phyloP scores from a whole-genome alignment of 2,113 vertebrate genomes.

The Trinectes maculatus region DNA sequence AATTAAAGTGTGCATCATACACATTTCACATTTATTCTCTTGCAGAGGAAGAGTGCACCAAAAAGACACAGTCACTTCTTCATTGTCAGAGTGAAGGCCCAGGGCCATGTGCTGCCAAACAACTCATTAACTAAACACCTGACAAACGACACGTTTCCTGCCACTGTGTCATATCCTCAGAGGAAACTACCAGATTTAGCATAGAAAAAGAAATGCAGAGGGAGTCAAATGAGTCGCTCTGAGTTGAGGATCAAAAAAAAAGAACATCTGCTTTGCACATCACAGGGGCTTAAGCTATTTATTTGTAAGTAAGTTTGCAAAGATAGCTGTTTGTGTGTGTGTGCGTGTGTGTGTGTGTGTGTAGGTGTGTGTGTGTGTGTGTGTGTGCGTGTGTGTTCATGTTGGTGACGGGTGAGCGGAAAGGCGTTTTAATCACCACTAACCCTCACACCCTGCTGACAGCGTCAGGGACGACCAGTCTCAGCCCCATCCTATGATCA shows the following conservation, averaged over 20 bases:
- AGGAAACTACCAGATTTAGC: constrained; percentile 15
- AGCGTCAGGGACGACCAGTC: constrained; percentile 61
- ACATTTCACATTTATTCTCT: neutral
- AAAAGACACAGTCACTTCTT: neutral
- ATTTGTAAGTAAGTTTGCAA: constrained; percentile 71
- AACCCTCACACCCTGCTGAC: constrained; percentile 75
- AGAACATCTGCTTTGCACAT: constrained; percentile 74
- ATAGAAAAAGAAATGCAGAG: constrained; percentile 54
- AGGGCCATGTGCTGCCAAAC: neutral
- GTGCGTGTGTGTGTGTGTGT: constrained; percentile 48
- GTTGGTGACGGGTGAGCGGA: constrained; percentile 71
- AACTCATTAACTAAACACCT: neutral
- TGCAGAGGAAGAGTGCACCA: neutral
- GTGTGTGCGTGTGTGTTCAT: no score
- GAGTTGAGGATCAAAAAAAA: constrained; percentile 42
- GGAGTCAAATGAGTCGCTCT: constrained; percentile 56
- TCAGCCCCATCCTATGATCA: constrained; percentile 69
- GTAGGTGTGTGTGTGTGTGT: constrained; percentile 5
- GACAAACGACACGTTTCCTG: neutral
- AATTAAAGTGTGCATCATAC: neutral
- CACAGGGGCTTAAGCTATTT: constrained; percentile 74
- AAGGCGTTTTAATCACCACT: constrained; percentile 77
- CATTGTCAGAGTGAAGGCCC: neutral
- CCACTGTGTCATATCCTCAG: constrained; percentile 12
- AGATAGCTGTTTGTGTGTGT: constrained; percentile 49